phyloP scores from a whole-genome alignment of 2,888 invertebrate genomes.

The Hyalella azteca region DNA sequence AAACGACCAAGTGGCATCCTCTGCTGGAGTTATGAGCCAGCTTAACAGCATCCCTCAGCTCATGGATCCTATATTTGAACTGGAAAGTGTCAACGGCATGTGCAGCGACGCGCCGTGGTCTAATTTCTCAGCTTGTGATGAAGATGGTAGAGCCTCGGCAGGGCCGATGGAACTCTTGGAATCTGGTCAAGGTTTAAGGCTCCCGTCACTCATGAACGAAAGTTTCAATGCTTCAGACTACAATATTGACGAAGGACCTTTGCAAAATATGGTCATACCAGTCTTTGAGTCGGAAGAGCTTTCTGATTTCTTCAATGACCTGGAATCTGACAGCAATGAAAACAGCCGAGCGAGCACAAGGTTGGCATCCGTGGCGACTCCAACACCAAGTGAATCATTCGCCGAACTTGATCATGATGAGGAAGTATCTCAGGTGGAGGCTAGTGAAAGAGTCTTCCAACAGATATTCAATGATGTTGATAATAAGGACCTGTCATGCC shows the following conservation, averaged over 20 bases:
- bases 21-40: too few relatives aligned
- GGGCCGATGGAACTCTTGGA: not conserved
- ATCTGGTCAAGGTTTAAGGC: not conserved
- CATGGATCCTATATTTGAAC: not conserved
- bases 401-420: too few relatives aligned
- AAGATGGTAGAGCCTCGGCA: not conserved
- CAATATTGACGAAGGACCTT: not conserved
- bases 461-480: not conserved
- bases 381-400: not conserved
- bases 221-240: not conserved
- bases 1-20: too few relatives aligned
- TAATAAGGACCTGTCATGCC: not conserved
- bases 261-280: not conserved
- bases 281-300: not conserved
- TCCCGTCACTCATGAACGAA: not conserved
- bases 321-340: not conserved
- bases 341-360: not conserved
- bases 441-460: not conserved
- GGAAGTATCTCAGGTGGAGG: not conserved
- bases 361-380: not conserved
- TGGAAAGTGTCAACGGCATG: not conserved
- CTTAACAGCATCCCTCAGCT: too few relatives aligned
- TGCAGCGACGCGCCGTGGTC: not conserved
- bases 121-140: not conserved
- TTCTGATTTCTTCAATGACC: not conserved